Percentiles rank a stretch among this genome's conserved stretches.
Evolutionary conservation across 2,888 invertebrate genomes (phyloP).

Genomic region (Scrobipalpa atriplicella): DNA sequence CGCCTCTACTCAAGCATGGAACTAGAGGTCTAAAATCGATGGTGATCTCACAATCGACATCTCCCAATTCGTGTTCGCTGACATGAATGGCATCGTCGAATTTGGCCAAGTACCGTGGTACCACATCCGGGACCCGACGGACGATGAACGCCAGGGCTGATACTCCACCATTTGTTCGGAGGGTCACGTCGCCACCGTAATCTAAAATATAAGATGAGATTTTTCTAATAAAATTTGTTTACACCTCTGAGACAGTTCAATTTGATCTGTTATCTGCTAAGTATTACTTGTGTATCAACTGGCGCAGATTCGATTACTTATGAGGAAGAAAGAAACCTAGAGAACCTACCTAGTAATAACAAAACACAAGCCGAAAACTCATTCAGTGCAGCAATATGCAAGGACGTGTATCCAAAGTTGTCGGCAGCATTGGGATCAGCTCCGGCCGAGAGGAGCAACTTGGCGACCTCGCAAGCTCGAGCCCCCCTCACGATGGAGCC

Average conservation of each 20-base stretch:
- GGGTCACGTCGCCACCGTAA: constrained; percentile 91
- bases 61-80: constrained; percentile 92
- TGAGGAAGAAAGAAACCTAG: too few species aligned
- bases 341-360: constrained; percentile 83
- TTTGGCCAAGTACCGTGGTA: constrained; percentile 87
- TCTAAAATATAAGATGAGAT: constrained; percentile 59
- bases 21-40: constrained; percentile 83
- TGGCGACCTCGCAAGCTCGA: constrained; percentile 87
- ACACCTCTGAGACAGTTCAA: too few species aligned
- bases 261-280: too few species aligned
- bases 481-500: constrained; percentile 91
- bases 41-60: constrained; percentile 92
- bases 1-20: constrained; percentile 84
- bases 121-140: constrained; percentile 91
- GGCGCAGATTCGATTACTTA: too few species aligned
- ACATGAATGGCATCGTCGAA: constrained; percentile 89
- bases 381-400: constrained; percentile 92
- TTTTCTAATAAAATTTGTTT: background rate
- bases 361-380: constrained; percentile 90
- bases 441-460: constrained; percentile 84
- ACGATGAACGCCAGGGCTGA: constrained; percentile 92
- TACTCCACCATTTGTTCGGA: constrained; percentile 90
- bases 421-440: constrained; percentile 90
- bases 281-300: too few species aligned
- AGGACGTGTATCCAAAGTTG: constrained; percentile 91